Base-by-base conservation (phyloP, 2,888 invertebrate genomes). In the Deilephila elpenor region DNA sequence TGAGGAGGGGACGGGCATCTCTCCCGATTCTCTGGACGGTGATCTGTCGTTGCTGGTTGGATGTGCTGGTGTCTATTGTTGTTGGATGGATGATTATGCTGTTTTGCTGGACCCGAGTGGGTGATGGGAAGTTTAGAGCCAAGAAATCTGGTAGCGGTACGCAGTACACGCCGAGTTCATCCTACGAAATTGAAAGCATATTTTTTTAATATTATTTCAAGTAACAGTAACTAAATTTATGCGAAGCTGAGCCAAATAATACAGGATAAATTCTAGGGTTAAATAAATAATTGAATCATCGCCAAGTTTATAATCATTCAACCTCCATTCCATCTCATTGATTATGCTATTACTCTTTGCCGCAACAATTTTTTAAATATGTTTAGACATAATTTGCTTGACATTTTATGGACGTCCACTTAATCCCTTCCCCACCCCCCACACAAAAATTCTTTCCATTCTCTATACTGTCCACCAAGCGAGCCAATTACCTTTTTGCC, bases 1-100 rank as follows among this genome's bases (percentile, higher is more conserved):
- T 90, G 34, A 94, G 87, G 7, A 96, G 80, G 3, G 95, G 95
- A 64, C 96, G 83, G 0, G 95, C 96, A 80, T 96, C 96, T 25
- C 95, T 89, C 5, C 95, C 95, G 32, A 96, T 93, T 74, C 95
- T 87, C 76, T 96, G 96, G 11, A 96, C 95, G 0, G 96, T 94
- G 76, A 96, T 95, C 76, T 95, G 95, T 1, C 95, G 86, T 74
- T 87, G 90, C 14, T 80, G 80, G 59, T 84, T 82, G 0, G 86
- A 79, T 1, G 84, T 74, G 3, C 86, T 74, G 7, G 88, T 85
- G 0, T 82, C 79, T 1, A 82, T 29, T 0, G 85, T 75, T 3
- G 85, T 81, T 0, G 90, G 86, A 3, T 89, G 89, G 5, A 88
- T 80, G 20, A 88, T 75, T 71, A 89, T 83, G 71, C 86, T 84